phyloP scores from a whole-genome alignment of 2,113 vertebrate species.

The Hyaena hyaena region DNA sequence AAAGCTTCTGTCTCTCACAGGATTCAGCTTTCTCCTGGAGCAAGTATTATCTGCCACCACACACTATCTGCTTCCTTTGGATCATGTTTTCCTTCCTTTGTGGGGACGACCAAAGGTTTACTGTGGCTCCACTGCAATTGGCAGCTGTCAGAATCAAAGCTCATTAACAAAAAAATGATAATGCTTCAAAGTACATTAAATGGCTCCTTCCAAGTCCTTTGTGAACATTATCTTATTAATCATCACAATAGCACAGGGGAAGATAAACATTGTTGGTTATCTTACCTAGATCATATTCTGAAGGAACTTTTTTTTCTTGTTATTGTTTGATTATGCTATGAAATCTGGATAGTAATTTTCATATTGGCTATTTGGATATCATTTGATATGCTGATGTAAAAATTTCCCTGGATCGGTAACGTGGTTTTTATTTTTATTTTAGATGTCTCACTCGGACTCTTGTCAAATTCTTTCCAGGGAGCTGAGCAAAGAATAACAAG shows the following conservation, averaged over 20 bases:
- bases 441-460: conserved; percentile 33
- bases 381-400: conserved; percentile 82
- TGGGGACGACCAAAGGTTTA: conserved; percentile 6
- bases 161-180: conserved; percentile 76
- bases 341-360: conserved; percentile 78
- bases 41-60: not conserved
- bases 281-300: conserved; percentile 79
- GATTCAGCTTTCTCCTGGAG: conserved; percentile 16
- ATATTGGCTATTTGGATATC: conserved; percentile 79
- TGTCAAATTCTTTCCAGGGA: conserved; percentile 71
- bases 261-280: conserved; percentile 81
- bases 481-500: conserved; percentile 74
- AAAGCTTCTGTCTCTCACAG: not conserved
- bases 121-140: conserved; percentile 56
- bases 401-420: conserved; percentile 69
- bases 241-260: conserved; percentile 80
- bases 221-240: conserved; percentile 81
- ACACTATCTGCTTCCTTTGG: not conserved
- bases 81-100: conserved; percentile 42
- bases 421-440: conserved; percentile 79
- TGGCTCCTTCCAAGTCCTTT: conserved; percentile 77
- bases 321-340: conserved; percentile 81
- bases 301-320: conserved; percentile 63
- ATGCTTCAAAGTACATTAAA: conserved; percentile 77
- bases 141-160: conserved; percentile 75